Evolutionary conservation across 2,888 invertebrate genomes (phyloP).

Genomic region (Agapostemon virescens): DNA sequence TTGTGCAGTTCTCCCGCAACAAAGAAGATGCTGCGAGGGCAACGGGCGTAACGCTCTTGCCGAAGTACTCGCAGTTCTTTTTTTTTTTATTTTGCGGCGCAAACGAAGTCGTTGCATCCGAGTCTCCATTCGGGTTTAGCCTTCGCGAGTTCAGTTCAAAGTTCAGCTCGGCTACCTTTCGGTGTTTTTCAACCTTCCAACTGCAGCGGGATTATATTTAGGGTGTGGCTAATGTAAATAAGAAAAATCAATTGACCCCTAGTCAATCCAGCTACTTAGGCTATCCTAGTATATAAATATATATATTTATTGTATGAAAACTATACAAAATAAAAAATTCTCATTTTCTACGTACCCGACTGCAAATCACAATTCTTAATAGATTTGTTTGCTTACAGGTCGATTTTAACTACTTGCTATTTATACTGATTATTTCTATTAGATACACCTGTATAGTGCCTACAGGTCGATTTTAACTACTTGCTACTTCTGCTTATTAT

Average conservation of each 20-base stretch:
- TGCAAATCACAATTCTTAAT: too few relatives aligned
- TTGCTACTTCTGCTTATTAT: too few relatives aligned
- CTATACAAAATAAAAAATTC: too few relatives aligned
- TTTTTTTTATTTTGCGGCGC: neutral
- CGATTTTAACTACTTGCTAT: too few relatives aligned
- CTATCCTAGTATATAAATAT: too few relatives aligned
- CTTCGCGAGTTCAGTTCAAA: neutral
- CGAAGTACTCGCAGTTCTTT: neutral
- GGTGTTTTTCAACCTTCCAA: neutral
- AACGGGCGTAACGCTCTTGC: conserved; percentile 7
- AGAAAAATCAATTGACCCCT: neutral
- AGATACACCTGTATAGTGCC: too few relatives aligned
- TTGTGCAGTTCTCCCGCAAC: neutral
- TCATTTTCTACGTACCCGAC: too few relatives aligned
- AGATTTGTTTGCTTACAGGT: too few relatives aligned
- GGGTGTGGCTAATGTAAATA: neutral
- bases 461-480: too few relatives aligned
- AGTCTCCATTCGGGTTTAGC: neutral
- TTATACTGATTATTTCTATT: too few relatives aligned
- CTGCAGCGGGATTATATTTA: conserved; percentile 2
- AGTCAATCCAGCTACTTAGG: neutral
- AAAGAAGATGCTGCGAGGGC: conserved; percentile 8
- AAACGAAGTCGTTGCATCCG: neutral
- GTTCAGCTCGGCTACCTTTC: neutral
- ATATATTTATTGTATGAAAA: too few relatives aligned